phyloP scores from a whole-genome alignment of 2,113 vertebrate species.

The Pelodiscus sinensis region DNA sequence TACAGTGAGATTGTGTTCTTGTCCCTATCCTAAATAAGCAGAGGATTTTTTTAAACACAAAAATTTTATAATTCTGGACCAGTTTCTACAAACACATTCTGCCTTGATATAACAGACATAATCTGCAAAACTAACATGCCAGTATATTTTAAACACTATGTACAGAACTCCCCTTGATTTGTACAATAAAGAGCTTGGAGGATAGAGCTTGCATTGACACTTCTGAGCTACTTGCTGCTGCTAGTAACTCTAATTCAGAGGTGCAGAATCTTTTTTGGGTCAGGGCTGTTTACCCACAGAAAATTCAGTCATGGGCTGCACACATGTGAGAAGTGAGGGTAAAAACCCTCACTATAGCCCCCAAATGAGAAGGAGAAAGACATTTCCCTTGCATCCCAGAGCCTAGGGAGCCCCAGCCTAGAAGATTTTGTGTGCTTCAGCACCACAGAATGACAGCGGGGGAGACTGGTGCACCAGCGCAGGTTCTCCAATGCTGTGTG shows the following conservation, averaged over 20 bases:
- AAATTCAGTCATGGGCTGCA: too few relatives aligned
- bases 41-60: not conserved
- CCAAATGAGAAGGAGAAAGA: too few relatives aligned
- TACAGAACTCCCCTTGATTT: not conserved
- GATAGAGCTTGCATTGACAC: not conserved
- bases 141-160: not conserved
- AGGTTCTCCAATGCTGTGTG: too few relatives aligned
- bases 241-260: not conserved
- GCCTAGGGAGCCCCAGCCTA: too few relatives aligned
- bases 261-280: too few relatives aligned
- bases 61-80: not conserved
- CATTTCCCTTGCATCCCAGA: too few relatives aligned
- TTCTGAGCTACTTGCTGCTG: not conserved
- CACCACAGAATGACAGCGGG: too few relatives aligned
- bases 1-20: not conserved
- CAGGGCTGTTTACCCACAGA: too few relatives aligned
- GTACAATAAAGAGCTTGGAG: not conserved
- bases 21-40: not conserved
- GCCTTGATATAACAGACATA: not conserved
- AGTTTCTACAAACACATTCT: not conserved
- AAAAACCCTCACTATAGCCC: too few relatives aligned
- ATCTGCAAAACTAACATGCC: not conserved
- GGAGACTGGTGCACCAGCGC: too few relatives aligned
- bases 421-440: too few relatives aligned
- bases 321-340: too few relatives aligned